Percentiles rank a stretch among this genome's conserved stretches.
phyloP scores from a whole-genome alignment of 2,797 vertebrate species.

The Oreochromis mossambicus region DNA sequence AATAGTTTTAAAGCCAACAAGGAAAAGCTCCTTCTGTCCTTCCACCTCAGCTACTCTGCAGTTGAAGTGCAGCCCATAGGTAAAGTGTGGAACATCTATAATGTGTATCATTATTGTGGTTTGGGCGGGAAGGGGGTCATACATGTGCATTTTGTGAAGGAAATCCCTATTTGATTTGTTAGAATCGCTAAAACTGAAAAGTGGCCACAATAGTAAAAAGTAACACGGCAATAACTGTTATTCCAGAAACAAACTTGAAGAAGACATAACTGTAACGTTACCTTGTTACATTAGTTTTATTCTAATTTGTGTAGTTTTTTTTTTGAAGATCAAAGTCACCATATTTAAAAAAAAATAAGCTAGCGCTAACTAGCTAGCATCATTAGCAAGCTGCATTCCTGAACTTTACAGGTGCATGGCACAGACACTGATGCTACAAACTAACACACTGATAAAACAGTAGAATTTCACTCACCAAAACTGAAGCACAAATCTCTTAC shows the following conservation, averaged over 20 bases:
- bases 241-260: not conserved
- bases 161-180: not conserved
- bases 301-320: not conserved
- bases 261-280: not conserved
- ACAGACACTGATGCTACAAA: not conserved
- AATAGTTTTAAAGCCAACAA: not conserved
- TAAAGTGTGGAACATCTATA: not conserved
- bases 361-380: not conserved
- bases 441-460: not conserved
- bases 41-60: not conserved
- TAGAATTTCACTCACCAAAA: not conserved
- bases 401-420: not conserved
- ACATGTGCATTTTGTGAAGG: not conserved
- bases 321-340: not conserved
- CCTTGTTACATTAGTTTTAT: not conserved
- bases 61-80: not conserved
- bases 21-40: not conserved
- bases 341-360: fast-evolving
- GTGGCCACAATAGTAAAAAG: not conserved
- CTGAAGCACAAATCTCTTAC: not conserved
- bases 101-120: not conserved
- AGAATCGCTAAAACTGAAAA: not conserved
- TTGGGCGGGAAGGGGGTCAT: not conserved
- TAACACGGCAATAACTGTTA: not conserved
- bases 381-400: not conserved